Evolutionary conservation across 2,888 invertebrate species (phyloP).

Genomic region (Yponomeuta sedellus): DNA sequence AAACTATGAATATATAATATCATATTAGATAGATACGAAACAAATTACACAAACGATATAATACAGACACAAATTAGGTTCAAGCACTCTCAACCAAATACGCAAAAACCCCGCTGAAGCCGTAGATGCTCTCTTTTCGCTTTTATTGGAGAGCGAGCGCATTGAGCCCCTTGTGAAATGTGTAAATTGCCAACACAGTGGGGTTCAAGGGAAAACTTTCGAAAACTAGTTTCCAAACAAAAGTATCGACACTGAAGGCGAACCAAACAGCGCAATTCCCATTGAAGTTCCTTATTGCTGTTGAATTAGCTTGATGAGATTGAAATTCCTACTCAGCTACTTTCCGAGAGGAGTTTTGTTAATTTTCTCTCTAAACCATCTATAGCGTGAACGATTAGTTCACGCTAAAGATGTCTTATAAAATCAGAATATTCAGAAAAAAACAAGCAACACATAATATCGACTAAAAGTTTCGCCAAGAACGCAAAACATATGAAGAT

Average conservation of each 20-base stretch:
- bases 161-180: conserved; percentile 52
- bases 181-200: conserved; percentile 55
- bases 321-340: background rate
- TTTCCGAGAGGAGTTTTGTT: background rate
- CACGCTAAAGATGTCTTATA: no score
- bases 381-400: no score
- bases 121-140: conserved; percentile 25
- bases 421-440: no score
- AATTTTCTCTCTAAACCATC: background rate
- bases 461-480: no score
- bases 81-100: background rate
- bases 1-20: no score
- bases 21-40: no score
- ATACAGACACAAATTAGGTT: background rate
- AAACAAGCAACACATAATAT: no score
- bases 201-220: conserved; percentile 43
- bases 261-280: conserved; percentile 33
- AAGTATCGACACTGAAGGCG: conserved; percentile 33
- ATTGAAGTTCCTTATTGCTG: background rate
- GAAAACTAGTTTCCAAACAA: conserved; percentile 42
- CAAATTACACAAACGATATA: no score
- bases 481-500: no score
- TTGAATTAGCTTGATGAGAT: conserved; percentile 1
- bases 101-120: background rate
- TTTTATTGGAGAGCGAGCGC: conserved; percentile 42